Evolutionary conservation across 1,140 invertebrate species (phyloP).

Genomic region (Scaptomyza hsui): DNA sequence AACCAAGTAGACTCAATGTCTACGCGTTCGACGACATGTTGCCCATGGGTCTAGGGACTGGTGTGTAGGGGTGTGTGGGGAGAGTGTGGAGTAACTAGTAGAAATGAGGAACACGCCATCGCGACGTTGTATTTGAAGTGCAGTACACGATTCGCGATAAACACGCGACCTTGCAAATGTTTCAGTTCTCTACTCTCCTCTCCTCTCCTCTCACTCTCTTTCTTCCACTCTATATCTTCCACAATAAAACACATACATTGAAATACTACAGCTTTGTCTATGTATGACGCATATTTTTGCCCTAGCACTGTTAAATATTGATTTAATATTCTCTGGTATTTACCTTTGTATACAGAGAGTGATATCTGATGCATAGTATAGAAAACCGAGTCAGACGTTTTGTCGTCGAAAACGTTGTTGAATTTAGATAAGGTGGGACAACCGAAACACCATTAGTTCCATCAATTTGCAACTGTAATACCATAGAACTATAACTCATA

Average conservation of each 20-base stretch:
- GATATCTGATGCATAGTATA: slow-evolving; percentile 11
- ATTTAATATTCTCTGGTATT: slow-evolving; percentile 68
- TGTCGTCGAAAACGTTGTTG: slow-evolving; percentile 50
- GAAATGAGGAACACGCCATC: slow-evolving; percentile 50
- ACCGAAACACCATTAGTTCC: slow-evolving; percentile 8
- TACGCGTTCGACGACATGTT: slow-evolving; percentile 62
- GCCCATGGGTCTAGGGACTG: neutral
- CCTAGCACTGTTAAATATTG: slow-evolving; percentile 72
- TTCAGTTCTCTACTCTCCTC: neutral
- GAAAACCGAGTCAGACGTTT: slow-evolving; percentile 55
- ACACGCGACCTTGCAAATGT: slow-evolving; percentile 63
- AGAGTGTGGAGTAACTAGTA: too few species aligned
- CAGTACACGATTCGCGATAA: slow-evolving; percentile 64
- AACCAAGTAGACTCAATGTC: slow-evolving; percentile 52
- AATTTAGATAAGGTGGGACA: slow-evolving; percentile 32
- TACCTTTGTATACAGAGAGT: neutral
- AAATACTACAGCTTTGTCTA: slow-evolving; percentile 24
- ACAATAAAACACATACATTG: neutral
- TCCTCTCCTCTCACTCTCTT: neutral
- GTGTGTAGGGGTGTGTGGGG: too few species aligned
- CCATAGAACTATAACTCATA: neutral
- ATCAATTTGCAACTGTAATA: slow-evolving; percentile 19
- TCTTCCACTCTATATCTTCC: neutral
- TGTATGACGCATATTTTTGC: slow-evolving; percentile 71
- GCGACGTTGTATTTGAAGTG: slow-evolving; percentile 59